These are phyloP conservation scores for Hylomyscus alleni DNA, from an alignment of 2,797 vertebrate genomes.

Conservation along the genomic window DNA sequence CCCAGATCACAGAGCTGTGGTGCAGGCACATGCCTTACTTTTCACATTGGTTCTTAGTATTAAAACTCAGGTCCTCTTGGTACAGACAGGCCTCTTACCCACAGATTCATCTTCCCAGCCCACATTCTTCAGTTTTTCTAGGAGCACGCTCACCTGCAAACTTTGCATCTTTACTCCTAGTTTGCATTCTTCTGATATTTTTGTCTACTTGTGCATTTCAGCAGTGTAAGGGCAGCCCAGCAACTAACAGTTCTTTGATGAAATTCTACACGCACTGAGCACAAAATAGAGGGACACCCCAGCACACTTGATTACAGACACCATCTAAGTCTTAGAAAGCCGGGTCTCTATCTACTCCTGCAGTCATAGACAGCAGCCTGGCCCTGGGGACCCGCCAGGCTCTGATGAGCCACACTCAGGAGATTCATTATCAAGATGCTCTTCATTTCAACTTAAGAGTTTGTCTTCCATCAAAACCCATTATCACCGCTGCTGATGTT, in stretches of 20 bases:
- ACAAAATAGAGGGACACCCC: not conserved
- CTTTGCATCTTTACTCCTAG: not conserved
- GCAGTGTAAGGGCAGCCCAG: not conserved
- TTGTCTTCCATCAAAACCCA: constrained; percentile 15
- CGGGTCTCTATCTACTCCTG: not conserved
- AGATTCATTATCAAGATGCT: not conserved
- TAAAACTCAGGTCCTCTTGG: not conserved
- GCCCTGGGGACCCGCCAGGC: not conserved
- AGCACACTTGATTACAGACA: not conserved
- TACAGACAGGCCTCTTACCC: not conserved
- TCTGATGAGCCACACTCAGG: not conserved
- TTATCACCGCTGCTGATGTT: not conserved
- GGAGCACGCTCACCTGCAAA: not conserved
- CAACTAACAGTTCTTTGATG: not conserved
- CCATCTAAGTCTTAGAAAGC: not conserved
- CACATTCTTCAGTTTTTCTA: not conserved
- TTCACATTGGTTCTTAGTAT: not conserved
- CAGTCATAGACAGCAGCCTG: not conserved
- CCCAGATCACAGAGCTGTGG: too few species aligned
- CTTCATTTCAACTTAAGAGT: not conserved
- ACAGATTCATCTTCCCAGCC: not conserved
- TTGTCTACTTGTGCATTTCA: not conserved
- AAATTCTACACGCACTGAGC: constrained; percentile 23
- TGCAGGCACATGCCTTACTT: not conserved
- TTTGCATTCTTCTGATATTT: not conserved